phyloP scores from a whole-genome alignment of 2,888 invertebrate genomes.

The Xestia c-nigrum region DNA sequence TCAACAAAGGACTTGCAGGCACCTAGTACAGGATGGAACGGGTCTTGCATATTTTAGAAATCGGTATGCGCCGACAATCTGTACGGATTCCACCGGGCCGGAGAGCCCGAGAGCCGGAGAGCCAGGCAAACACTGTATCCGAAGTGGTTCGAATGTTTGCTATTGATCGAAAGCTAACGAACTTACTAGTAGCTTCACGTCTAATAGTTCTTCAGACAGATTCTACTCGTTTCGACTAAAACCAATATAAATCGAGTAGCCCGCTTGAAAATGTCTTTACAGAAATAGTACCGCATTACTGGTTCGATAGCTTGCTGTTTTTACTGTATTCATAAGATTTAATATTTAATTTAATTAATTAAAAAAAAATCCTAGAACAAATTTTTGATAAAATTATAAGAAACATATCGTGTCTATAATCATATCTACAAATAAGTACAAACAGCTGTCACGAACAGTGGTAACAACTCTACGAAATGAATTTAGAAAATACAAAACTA shows the following conservation, averaged over 20 bases:
- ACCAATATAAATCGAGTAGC: constrained; percentile 48
- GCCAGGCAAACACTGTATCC: constrained; percentile 68
- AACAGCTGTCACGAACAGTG: constrained; percentile 22
- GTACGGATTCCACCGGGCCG: constrained; percentile 64
- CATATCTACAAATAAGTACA: not conserved
- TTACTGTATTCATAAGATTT: constrained; percentile 33
- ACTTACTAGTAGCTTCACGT: constrained; percentile 69
- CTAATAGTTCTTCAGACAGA: constrained; percentile 62
- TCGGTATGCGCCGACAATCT: constrained; percentile 74
- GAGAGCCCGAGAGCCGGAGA: constrained; percentile 64
- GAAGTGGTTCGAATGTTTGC: constrained; percentile 66
- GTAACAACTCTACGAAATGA: not conserved
- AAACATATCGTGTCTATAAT: constrained; percentile 2
- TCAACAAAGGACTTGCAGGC: constrained; percentile 58
- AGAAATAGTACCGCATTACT: constrained; percentile 25
- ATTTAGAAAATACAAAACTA: constrained; percentile 48
- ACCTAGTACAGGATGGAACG: constrained; percentile 64
- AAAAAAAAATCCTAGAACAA: constrained; percentile 8
- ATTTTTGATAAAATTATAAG: constrained; percentile 10
- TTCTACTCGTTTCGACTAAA: constrained; percentile 60
- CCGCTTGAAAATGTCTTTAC: constrained; percentile 38
- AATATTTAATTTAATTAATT: constrained; percentile 32
- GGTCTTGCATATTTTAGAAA: constrained; percentile 77
- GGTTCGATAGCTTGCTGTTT: constrained; percentile 15
- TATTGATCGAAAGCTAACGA: constrained; percentile 70